Evolutionary conservation across 2,888 invertebrate genomes (phyloP).

Genomic region (Conops quadrifasciatus): DNA sequence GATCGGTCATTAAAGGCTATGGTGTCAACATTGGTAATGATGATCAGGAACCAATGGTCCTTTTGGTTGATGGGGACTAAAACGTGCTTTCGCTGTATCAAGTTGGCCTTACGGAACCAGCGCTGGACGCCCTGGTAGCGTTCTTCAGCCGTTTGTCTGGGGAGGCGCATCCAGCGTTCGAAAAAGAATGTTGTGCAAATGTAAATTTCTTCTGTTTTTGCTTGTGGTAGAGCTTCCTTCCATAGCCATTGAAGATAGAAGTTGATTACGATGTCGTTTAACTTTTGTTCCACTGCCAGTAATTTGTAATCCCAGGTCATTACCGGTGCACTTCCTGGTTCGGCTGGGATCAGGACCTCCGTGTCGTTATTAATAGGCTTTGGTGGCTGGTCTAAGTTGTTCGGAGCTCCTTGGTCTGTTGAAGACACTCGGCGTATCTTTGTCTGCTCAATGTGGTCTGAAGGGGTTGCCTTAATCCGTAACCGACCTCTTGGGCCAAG

Average conservation of each 20-base stretch:
- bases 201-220: not conserved
- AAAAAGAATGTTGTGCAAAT: not conserved
- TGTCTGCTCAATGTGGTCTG: not conserved
- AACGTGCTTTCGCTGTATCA: not conserved
- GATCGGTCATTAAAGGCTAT: not conserved
- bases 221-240: not conserved
- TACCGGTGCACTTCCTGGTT: not conserved
- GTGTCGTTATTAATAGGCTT: not conserved
- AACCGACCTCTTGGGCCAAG: not conserved
- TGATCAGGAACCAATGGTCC: not conserved
- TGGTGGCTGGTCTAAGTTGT: not conserved
- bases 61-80: not conserved
- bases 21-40: not conserved
- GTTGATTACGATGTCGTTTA: not conserved
- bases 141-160: not conserved
- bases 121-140: not conserved
- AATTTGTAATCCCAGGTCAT: conserved; percentile 1
- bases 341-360: not conserved
- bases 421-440: not conserved
- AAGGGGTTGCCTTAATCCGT: not conserved
- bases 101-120: not conserved
- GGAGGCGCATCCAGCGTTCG: not conserved
- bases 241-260: not conserved
- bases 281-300: not conserved
- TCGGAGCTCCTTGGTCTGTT: not conserved